Percentiles rank a stretch among this genome's conserved stretches.
Evolutionary conservation across 2,888 invertebrate genomes (phyloP).

Genomic region (Molanna angustata): DNA sequence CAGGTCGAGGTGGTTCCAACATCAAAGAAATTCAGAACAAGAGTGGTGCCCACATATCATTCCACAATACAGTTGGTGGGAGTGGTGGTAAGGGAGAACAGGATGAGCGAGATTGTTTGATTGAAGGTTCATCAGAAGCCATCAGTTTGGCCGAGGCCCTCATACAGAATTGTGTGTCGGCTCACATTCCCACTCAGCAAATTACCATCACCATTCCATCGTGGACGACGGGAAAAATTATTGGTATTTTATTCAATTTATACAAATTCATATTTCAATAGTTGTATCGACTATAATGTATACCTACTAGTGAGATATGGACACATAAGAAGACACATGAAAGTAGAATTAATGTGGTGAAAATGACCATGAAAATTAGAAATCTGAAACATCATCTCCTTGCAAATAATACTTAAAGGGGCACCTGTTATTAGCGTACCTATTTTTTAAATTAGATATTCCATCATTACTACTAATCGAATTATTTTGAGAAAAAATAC

Average conservation of each 20-base stretch:
- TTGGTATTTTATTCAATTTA: constrained; percentile 57
- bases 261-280: no score
- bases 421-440: no score
- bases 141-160: constrained; percentile 70
- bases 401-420: no score
- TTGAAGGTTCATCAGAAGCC: constrained; percentile 65
- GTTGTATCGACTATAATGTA: no score
- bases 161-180: constrained; percentile 66
- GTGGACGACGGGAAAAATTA: constrained; percentile 67
- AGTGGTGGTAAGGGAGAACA: constrained; percentile 47
- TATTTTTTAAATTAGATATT: no score
- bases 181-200: constrained; percentile 66
- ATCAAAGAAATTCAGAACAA: constrained; percentile 73
- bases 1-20: constrained; percentile 70
- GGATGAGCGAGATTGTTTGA: constrained; percentile 64
- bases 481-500: no score
- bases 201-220: constrained; percentile 66
- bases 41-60: constrained; percentile 62
- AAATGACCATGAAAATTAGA: no score
- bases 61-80: constrained; percentile 42
- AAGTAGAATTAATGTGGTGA: no score
- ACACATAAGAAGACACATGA: no score
- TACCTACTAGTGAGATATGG: no score
- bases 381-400: no score
- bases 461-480: no score